phyloP scores from a whole-genome alignment of 2,113 vertebrate species.

The Pollachius pollachius region DNA sequence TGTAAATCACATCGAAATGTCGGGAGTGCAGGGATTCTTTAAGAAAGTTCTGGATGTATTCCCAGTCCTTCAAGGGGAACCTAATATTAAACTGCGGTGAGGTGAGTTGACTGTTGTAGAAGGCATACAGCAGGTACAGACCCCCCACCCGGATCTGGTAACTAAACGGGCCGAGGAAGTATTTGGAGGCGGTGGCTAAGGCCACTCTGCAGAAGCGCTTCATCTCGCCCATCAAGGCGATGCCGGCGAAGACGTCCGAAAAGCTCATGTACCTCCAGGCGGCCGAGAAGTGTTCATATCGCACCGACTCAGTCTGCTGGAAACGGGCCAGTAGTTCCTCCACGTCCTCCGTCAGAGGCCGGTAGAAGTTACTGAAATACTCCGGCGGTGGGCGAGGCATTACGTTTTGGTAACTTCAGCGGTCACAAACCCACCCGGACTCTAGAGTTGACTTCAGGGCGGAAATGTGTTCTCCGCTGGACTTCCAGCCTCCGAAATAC shows the following conservation, averaged over 20 bases:
- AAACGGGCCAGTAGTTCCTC: constrained; percentile 85
- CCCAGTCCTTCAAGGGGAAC: constrained; percentile 85
- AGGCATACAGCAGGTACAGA: constrained; percentile 86
- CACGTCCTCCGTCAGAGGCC: constrained; percentile 79
- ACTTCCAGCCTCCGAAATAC: too few species aligned
- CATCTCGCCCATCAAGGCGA: constrained; percentile 56
- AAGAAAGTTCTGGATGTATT: constrained; percentile 76
- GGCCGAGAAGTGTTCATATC: constrained; percentile 81
- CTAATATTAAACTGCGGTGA: constrained; percentile 83
- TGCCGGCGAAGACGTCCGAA: constrained; percentile 78
- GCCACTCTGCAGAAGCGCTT: constrained; percentile 77
- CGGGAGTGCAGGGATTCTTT: constrained; percentile 74
- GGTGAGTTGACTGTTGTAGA: constrained; percentile 83
- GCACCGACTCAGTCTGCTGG: constrained; percentile 79
- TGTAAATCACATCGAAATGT: constrained; percentile 84
- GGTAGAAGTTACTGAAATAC: constrained; percentile 31
- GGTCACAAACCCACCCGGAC: background rate
- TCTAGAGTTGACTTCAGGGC: too few species aligned
- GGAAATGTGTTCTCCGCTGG: too few species aligned
- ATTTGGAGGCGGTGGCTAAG: constrained; percentile 78
- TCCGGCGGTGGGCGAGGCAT: constrained; percentile 27
- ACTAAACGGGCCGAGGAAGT: constrained; percentile 85
- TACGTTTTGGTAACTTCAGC: background rate
- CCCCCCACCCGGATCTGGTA: constrained; percentile 92
- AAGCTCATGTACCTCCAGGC: constrained; percentile 86